Conservation (phyloP, 2,888 invertebrate species). For the Diaphora mendica region DNA sequence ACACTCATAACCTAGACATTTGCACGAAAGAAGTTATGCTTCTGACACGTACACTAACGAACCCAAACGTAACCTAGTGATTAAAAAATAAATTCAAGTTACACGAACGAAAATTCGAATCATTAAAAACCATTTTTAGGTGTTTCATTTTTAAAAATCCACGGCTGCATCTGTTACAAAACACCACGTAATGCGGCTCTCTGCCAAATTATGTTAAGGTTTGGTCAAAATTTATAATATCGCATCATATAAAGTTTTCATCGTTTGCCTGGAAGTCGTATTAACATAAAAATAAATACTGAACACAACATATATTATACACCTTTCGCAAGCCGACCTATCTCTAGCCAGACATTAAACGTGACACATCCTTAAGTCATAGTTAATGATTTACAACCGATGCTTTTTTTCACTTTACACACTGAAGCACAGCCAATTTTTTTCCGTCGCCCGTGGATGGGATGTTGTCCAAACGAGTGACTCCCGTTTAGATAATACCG, state of each 20-base stretch:
- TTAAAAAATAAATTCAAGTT: neutral
- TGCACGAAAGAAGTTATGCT: no score
- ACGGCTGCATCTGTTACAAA: slow-evolving; percentile 47
- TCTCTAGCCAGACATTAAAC: slow-evolving; percentile 59
- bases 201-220: slow-evolving; percentile 47
- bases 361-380: slow-evolving; percentile 68
- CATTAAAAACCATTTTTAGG: slow-evolving; percentile 20
- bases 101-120: neutral
- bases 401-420: slow-evolving; percentile 58
- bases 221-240: slow-evolving; percentile 45
- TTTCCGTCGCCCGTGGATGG: slow-evolving; percentile 62
- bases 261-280: slow-evolving; percentile 52
- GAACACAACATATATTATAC: slow-evolving; percentile 44
- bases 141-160: slow-evolving; percentile 23
- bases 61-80: neutral
- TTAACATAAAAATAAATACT: slow-evolving; percentile 54
- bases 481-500: slow-evolving; percentile 82
- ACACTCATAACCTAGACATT: neutral
- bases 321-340: slow-evolving; percentile 62
- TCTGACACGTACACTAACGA: neutral
- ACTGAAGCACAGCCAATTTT: slow-evolving; percentile 78
- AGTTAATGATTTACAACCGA: slow-evolving; percentile 72
- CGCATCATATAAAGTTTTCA: slow-evolving; percentile 57
- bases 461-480: slow-evolving; percentile 68
- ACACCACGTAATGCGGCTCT: slow-evolving; percentile 42